Conservation (phyloP, 92 coral and sea anemone genomes). For the Epizoanthus fatuus region DNA sequence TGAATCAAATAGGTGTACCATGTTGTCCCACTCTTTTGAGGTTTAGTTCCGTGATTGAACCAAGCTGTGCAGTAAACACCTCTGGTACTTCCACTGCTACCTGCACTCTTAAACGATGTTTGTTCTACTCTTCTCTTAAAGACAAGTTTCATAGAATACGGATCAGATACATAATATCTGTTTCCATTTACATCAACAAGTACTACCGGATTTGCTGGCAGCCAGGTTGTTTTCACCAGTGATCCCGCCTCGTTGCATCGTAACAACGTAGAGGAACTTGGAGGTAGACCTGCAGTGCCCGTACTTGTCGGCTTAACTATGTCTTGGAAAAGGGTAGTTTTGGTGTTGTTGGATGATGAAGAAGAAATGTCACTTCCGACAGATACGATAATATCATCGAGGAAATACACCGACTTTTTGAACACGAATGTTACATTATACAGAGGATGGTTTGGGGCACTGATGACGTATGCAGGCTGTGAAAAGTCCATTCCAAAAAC, state of each 20-base stretch:
- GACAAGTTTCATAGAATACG: background rate
- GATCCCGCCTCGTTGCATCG: conserved; percentile 28
- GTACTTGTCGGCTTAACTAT: background rate
- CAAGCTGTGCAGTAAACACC: conserved; percentile 29
- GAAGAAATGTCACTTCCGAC: conserved; percentile 52
- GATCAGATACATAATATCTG: conserved; percentile 8
- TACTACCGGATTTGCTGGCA: conserved; percentile 2
- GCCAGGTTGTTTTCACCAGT: conserved; percentile 11
- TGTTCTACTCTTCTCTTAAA: conserved; percentile 16
- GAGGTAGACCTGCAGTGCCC: background rate
- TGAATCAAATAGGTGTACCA: conserved; percentile 10
- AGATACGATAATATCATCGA: conserved; percentile 32
- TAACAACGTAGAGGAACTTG: background rate
- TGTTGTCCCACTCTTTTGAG: background rate
- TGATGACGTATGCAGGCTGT: conserved; percentile 15
- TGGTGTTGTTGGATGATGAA: background rate
- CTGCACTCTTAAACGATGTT: conserved; percentile 16
- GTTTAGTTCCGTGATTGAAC: conserved; percentile 21
- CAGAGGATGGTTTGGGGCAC: conserved; percentile 20
- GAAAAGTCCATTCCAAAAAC: conserved; percentile 53
- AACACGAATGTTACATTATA: conserved; percentile 20
- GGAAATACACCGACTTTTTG: conserved; percentile 58
- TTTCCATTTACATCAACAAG: conserved; percentile 26
- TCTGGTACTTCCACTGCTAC: background rate
- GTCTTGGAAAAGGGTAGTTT: conserved; percentile 22